Conservation (phyloP, 2,888 invertebrate genomes). For the Tipula helvola region DNA sequence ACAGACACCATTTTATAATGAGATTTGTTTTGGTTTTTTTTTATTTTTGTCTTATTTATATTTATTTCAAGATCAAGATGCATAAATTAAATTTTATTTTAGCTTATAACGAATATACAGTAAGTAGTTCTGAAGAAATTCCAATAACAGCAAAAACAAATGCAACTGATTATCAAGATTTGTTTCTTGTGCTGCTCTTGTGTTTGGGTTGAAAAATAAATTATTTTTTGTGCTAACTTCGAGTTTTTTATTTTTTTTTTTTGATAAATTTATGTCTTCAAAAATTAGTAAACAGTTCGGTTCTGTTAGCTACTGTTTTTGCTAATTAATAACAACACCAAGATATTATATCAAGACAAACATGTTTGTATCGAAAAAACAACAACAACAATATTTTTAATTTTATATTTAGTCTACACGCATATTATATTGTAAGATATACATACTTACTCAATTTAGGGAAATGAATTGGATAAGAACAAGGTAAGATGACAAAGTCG, state of each 20-base stretch:
- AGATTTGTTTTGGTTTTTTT: background rate
- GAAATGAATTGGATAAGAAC: background rate
- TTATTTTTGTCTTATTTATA: background rate
- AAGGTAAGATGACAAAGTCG: background rate
- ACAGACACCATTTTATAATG: too few species aligned
- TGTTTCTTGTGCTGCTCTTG: background rate
- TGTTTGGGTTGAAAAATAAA: background rate
- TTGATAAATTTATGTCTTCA: slow-evolving; percentile 5
- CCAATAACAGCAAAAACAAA: background rate
- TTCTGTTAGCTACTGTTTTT: slow-evolving; percentile 34
- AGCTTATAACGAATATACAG: background rate
- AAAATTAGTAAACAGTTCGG: slow-evolving; percentile 32
- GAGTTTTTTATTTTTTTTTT: background rate
- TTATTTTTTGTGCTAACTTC: background rate
- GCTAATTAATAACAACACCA: slow-evolving; percentile 33
- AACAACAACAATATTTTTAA: background rate
- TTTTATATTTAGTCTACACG: background rate
- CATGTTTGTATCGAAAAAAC: background rate
- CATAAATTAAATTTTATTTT: background rate
- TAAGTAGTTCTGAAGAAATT: background rate
- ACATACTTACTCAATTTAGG: background rate
- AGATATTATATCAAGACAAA: slow-evolving; percentile 12
- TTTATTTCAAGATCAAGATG: background rate
- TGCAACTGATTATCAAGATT: background rate
- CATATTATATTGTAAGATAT: background rate